Evolutionary conservation across 2,888 invertebrate species (phyloP).

Genomic region (Girardia tigrina): DNA sequence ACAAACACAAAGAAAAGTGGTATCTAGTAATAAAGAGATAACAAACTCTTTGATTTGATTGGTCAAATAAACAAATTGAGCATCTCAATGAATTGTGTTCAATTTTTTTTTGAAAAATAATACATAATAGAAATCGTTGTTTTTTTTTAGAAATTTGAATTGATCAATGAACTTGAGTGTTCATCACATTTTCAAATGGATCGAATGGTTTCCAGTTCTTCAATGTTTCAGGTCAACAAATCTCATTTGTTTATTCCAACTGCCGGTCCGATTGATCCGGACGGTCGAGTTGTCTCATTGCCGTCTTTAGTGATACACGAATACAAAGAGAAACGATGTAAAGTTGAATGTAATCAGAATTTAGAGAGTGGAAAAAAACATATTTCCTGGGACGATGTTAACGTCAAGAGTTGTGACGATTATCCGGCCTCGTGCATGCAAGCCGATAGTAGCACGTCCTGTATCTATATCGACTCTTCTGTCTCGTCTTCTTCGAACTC

Average conservation of each 20-base stretch:
- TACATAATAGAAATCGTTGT: no score
- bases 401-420: background rate
- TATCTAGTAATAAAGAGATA: background rate
- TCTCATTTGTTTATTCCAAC: slow-evolving; percentile 9
- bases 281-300: background rate
- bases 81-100: background rate
- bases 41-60: background rate
- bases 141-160: slow-evolving; percentile 11
- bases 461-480: slow-evolving; percentile 6
- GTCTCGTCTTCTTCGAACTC: slow-evolving; percentile 2
- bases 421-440: slow-evolving; percentile 2
- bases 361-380: background rate
- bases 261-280: background rate
- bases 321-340: background rate
- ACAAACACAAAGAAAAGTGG: background rate
- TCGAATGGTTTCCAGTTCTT: slow-evolving; percentile 17
- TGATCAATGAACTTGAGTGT: background rate
- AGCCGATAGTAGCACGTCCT: slow-evolving; percentile 8
- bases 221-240: slow-evolving; percentile 11
- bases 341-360: background rate
- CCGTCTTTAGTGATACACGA: background rate
- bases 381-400: slow-evolving; percentile 16
- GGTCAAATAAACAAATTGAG: background rate
- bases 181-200: background rate
- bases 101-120: background rate